Evolutionary conservation across 2,888 invertebrate species (phyloP), one percentile per base, ranked within the genome.

Genomic region (Apodemia mormo): DNA sequence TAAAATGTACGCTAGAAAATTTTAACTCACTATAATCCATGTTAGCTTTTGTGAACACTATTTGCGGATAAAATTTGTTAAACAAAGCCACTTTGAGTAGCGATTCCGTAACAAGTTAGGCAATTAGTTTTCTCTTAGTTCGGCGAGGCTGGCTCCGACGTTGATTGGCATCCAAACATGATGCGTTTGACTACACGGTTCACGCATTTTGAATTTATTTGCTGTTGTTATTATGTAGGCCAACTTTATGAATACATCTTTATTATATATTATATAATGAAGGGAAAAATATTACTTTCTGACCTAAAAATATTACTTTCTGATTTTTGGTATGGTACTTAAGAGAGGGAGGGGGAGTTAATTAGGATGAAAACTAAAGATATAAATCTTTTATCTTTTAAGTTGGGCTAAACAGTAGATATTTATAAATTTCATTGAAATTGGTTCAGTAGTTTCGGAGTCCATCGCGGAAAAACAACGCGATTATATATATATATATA

Each of bases 91-190:
- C 33, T 61, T 61, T 33, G 33, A 12, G 29, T 29, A 61, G 61
- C 61, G 12, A 61, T 61, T 14, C 33, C 61, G 61, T 61, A 61
- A 61, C 61, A 61, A 61, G 61, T 61, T 61, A 61, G 61, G 61
- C 61, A 61, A 61, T 61, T 33, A 61, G 58, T 61, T 61, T 61
- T 33, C 58, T 61, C 58, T 33, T 33, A 61, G 58, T 61, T 61
- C 58, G 33, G 12, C 6, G 33, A 30, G 56, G 2, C 33, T 61
- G 58, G 58, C 30, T 22, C 58, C 30, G 58, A 61, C 58, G 29
- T 61, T 61, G 61, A 61, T 61, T 61, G 61, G 61, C 61, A 30
- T 58, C 30, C 61, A 33, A 61, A 33, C 61, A 2, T 30, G 22
- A 10, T 58, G 12, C 33, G 49, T 52, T 14, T 33, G 61, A 61